Evolutionary conservation across 2,797 vertebrate genomes (phyloP).

Genomic region (Acanthurus lineatus): DNA sequence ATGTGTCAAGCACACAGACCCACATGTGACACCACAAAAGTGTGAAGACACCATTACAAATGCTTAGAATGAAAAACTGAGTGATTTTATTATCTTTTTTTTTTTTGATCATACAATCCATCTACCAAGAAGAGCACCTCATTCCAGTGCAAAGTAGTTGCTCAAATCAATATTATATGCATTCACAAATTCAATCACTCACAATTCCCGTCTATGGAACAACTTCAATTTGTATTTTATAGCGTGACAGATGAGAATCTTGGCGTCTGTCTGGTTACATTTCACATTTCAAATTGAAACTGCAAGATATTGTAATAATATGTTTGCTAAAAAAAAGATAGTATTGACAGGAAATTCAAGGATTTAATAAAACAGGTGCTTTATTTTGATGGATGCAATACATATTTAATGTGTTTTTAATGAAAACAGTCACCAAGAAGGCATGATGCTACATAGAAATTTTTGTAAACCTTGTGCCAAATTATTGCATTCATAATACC

Average conservation of each 20-base stretch:
- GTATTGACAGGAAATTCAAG: neutral
- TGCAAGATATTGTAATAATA: conserved; percentile 9
- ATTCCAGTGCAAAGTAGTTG: conserved; percentile 31
- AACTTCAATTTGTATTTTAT: conserved; percentile 37
- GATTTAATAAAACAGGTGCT: neutral
- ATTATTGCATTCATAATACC: neutral
- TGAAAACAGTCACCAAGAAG: neutral
- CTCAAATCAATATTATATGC: conserved; percentile 45
- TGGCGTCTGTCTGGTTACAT: neutral
- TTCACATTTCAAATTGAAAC: conserved; percentile 39
- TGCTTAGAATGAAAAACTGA: conserved; percentile 26
- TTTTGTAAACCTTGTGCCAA: neutral
- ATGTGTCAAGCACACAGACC: conserved; percentile 28
- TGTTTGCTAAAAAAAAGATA: neutral
- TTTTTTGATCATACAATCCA: neutral
- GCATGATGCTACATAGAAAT: neutral
- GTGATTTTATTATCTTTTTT: neutral
- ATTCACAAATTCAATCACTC: conserved; percentile 41
- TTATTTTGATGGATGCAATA: conserved; percentile 22
- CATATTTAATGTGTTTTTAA: conserved; percentile 13
- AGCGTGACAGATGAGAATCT: conserved; percentile 29
- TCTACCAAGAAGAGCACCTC: conserved; percentile 18
- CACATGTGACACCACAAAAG: conserved; percentile 27
- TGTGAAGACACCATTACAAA: conserved; percentile 24
- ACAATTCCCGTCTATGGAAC: conserved; percentile 14